Conservation (phyloP, 2,113 vertebrate species). For the Misgurnus mizolepis region DNA sequence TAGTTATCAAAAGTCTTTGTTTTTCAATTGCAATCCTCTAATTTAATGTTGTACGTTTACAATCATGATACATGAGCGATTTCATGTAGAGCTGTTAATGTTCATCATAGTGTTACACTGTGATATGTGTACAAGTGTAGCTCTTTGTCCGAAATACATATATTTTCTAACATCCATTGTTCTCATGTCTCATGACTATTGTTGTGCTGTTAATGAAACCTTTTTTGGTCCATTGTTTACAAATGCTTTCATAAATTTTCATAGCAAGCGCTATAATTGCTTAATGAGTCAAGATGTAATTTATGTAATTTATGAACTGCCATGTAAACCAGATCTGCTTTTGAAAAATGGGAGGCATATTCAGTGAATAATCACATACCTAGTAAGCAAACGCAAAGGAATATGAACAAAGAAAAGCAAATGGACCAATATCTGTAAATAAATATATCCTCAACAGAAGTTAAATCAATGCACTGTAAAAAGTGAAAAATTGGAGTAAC, state of each 20-base stretch:
- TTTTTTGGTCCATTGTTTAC: conserved; percentile 62
- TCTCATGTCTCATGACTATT: conserved; percentile 64
- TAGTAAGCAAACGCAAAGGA: too few species aligned
- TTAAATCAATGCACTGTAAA: too few species aligned
- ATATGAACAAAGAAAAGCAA: too few species aligned
- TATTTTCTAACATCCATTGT: conserved; percentile 76
- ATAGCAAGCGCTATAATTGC: neutral
- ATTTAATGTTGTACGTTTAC: too few species aligned
- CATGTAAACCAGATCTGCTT: conserved; percentile 8
- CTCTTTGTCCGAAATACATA: conserved; percentile 69
- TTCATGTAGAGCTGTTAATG: conserved; percentile 51
- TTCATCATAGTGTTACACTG: conserved; percentile 63
- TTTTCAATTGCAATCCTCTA: too few species aligned
- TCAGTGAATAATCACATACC: too few species aligned
- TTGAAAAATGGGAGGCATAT: too few species aligned
- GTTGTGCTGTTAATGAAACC: conserved; percentile 73
- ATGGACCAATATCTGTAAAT: too few species aligned
- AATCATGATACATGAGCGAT: too few species aligned
- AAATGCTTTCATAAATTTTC: neutral
- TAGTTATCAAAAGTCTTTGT: too few species aligned
- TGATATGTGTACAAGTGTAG: conserved; percentile 62
- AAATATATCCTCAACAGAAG: too few species aligned
- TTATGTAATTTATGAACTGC: neutral
- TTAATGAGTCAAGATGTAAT: conserved; percentile 16
- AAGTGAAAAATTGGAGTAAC: too few species aligned